These are phyloP conservation scores for Acropora yongei DNA, from an alignment of 64 coral and sea anemone genomes.

Conservation along the genomic window DNA sequence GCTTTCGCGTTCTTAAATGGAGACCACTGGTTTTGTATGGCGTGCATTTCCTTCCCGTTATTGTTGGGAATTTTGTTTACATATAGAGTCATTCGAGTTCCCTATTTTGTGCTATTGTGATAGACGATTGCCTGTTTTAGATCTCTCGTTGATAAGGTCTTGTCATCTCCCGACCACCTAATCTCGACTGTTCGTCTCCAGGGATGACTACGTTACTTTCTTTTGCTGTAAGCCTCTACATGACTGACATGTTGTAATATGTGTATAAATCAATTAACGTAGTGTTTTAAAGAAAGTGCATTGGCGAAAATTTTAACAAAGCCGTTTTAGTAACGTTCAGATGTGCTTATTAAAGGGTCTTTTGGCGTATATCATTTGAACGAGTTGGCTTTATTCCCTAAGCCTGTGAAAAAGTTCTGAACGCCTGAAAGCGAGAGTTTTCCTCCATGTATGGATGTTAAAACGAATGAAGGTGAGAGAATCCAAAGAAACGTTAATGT, in stretches of 20 bases:
- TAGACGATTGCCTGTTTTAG: not conserved
- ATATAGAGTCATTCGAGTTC: not conserved
- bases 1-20: not conserved
- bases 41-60: not conserved
- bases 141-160: not conserved
- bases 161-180: too few species aligned
- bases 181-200: not conserved
- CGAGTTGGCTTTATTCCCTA: not conserved
- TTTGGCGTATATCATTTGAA: not conserved
- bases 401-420: too few species aligned
- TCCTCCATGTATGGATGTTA: too few species aligned
- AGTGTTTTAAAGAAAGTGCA: not conserved
- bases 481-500: too few species aligned
- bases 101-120: not conserved
- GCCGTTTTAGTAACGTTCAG: not conserved
- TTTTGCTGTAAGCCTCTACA: not conserved
- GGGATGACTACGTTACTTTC: not conserved
- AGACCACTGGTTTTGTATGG: not conserved
- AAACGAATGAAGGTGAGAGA: too few species aligned
- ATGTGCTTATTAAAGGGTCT: not conserved
- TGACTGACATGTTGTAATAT: not conserved
- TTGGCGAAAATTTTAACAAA: conserved; percentile 12
- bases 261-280: not conserved
- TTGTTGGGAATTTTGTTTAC: not conserved
- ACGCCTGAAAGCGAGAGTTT: too few species aligned